A percentile compares a stretch with the other conserved stretches of the same genome.
Evolutionary conservation across 2,113 vertebrate species (phyloP).

Genomic region (Chroicocephalus ridibundus): DNA sequence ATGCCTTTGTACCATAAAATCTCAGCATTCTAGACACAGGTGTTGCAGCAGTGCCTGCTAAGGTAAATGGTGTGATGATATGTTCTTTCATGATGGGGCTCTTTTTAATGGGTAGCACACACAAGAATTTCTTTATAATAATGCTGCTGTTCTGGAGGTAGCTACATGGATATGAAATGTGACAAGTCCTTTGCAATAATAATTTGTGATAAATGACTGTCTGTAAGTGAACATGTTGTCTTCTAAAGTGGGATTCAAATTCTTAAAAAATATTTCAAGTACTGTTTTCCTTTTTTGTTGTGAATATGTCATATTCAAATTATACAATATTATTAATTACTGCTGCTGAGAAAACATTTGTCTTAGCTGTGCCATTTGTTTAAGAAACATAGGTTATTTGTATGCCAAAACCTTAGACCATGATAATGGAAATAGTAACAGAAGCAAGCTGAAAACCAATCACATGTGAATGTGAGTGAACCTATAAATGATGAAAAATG

Average conservation of each 20-base stretch:
- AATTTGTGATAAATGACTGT: not conserved
- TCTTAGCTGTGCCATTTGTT: not conserved
- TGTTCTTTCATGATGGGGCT: not conserved
- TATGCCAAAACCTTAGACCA: conserved; percentile 3
- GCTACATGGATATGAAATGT: not conserved
- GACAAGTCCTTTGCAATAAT: not conserved
- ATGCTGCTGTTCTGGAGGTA: not conserved
- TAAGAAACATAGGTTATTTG: conserved; percentile 6
- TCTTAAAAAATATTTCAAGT: not conserved
- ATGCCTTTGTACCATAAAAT: not conserved
- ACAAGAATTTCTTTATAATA: not conserved
- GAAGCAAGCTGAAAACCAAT: conserved; percentile 10
- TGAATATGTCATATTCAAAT: not conserved
- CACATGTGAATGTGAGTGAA: not conserved
- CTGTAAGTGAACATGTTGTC: not conserved
- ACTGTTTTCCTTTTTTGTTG: not conserved
- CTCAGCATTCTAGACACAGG: not conserved
- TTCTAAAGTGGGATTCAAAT: not conserved
- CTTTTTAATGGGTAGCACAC: not conserved
- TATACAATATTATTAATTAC: not conserved
- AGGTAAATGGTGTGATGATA: not conserved
- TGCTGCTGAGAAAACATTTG: not conserved
- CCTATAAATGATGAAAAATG: not conserved
- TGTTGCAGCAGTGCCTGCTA: not conserved
- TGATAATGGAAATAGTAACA: not conserved